A percentile compares a stretch with the other conserved stretches of the same genome.
Conservation (phyloP, 2,797 vertebrate species). For the Sarcoramphus papa region DNA sequence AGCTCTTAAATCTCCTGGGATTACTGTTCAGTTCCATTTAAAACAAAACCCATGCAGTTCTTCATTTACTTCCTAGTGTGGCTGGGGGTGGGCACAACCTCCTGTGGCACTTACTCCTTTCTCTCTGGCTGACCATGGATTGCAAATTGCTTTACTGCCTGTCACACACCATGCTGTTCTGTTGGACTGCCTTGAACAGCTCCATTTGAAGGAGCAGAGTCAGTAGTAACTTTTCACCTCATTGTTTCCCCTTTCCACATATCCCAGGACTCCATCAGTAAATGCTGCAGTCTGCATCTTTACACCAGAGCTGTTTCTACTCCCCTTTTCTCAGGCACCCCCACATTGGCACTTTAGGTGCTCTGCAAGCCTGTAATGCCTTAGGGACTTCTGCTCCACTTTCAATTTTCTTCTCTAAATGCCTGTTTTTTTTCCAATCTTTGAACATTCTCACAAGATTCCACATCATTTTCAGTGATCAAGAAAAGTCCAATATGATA, state of each 20-base stretch:
- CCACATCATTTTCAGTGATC: neutral
- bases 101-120: neutral
- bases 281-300: neutral
- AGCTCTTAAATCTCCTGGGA: constrained; percentile 30
- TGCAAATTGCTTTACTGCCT: neutral
- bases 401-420: neutral
- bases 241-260: neutral
- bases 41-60: constrained; percentile 3
- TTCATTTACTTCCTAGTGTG: neutral
- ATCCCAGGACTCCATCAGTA: neutral
- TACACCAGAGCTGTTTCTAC: neutral
- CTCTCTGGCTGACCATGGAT: neutral
- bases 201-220: neutral
- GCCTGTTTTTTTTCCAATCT: neutral
- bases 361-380: neutral
- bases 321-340: neutral
- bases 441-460: neutral
- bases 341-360: rapidly evolving
- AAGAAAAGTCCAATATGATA: neutral
- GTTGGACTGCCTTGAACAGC: neutral
- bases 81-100: neutral
- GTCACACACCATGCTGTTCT: neutral
- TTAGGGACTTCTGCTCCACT: neutral
- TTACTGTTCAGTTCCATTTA: constrained; percentile 45
- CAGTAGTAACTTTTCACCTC: neutral